phyloP scores from a whole-genome alignment of 2,797 vertebrate genomes.

The Pangasius mekongensis region DNA sequence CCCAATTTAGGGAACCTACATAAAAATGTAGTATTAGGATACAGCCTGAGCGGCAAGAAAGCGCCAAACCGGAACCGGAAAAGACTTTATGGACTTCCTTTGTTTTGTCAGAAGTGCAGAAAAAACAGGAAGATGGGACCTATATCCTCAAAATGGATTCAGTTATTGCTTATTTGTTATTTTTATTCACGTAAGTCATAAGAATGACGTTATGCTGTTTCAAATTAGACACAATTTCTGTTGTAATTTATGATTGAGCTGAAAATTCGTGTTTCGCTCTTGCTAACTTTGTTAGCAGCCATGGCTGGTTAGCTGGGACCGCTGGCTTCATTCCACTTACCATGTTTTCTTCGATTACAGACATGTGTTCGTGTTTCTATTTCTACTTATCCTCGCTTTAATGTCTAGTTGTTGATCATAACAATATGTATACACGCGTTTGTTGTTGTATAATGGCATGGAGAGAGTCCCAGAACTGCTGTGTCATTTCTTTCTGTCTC shows the following conservation, averaged over 20 bases:
- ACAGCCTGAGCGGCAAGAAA: too few species aligned
- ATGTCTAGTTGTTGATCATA: neutral
- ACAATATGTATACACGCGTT: fast-evolving
- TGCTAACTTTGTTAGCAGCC: neutral
- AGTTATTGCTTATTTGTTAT: neutral
- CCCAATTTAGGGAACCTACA: neutral
- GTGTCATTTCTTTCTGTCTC: conserved; percentile 23
- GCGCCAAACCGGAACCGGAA: conserved; percentile 29
- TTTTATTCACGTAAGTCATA: conserved; percentile 28
- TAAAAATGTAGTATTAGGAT: neutral
- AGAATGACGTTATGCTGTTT: neutral
- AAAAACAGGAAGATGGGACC: conserved; percentile 79
- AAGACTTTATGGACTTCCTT: conserved; percentile 17
- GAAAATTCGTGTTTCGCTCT: neutral
- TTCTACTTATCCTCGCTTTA: neutral
- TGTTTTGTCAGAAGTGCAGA: conserved; percentile 56
- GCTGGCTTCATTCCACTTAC: neutral
- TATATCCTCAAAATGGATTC: conserved; percentile 55
- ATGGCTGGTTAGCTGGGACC: neutral
- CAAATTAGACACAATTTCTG: neutral
- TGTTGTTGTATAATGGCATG: neutral
- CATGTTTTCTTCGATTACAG: neutral
- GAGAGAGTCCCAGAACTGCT: neutral
- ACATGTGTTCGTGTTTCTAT: neutral
- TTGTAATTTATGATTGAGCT: neutral